Conservation (phyloP, 2,888 invertebrate species). For the Psylliodes chrysocephalus region DNA sequence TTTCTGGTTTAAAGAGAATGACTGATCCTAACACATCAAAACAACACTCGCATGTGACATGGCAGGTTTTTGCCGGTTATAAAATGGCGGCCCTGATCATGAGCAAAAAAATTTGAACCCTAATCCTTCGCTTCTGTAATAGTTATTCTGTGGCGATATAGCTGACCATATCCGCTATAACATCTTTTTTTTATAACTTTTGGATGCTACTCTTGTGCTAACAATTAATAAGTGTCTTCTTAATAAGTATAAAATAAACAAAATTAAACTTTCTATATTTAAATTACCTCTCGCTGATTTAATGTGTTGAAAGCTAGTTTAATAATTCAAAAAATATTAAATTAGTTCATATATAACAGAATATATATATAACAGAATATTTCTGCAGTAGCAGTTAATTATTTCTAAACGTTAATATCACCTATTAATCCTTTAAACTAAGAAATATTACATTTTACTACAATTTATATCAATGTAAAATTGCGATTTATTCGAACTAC, state of each 20-base stretch:
- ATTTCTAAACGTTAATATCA: conserved; percentile 5
- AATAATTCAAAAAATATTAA: background rate
- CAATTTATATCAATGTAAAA: conserved; percentile 10
- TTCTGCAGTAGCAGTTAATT: conserved; percentile 5
- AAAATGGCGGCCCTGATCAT: too few species aligned
- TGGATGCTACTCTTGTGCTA: too few species aligned
- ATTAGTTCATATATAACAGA: background rate
- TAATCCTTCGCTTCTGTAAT: too few species aligned
- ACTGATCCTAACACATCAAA: too few species aligned
- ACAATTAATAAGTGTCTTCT: too few species aligned
- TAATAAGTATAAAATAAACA: background rate
- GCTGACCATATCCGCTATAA: too few species aligned
- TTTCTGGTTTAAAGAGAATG: too few species aligned
- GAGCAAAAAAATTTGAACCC: too few species aligned
- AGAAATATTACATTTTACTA: background rate
- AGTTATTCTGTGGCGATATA: too few species aligned
- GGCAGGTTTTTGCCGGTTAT: too few species aligned
- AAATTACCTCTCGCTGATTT: background rate
- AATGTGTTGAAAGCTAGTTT: background rate
- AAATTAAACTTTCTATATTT: background rate
- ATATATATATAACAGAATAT: conserved; percentile 3
- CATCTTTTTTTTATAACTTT: too few species aligned
- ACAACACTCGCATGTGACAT: too few species aligned
- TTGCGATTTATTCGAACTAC: conserved; percentile 15
- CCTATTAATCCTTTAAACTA: conserved; percentile 7